A percentile compares a stretch with the other conserved stretches of the same genome.
Evolutionary conservation across 2,113 vertebrate genomes (phyloP).

Genomic region (Chloebia gouldiae): DNA sequence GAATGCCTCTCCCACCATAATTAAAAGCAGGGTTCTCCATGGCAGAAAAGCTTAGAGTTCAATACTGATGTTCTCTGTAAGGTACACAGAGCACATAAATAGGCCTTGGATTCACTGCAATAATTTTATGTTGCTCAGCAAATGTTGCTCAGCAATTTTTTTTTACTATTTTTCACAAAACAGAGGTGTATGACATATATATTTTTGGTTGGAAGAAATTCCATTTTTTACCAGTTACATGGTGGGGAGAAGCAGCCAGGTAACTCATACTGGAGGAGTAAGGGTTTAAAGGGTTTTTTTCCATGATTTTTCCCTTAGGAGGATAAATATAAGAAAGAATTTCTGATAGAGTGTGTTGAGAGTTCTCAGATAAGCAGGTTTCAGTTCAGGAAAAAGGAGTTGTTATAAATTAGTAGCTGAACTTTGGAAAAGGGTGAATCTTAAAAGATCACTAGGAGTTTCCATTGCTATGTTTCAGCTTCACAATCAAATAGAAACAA

Average conservation of each 20-base stretch:
- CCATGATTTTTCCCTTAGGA: background rate
- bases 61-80: background rate
- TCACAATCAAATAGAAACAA: background rate
- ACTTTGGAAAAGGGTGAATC: background rate
- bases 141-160: too few species aligned
- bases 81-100: background rate
- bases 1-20: background rate
- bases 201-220: background rate
- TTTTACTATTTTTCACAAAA: background rate
- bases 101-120: background rate
- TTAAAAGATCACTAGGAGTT: background rate
- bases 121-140: background rate
- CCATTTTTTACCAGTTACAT: background rate
- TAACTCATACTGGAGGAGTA: background rate
- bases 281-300: background rate
- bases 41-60: background rate
- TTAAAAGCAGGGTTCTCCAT: background rate
- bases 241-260: background rate
- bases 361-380: background rate
- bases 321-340: background rate
- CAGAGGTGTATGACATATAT: background rate
- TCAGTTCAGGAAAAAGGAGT: background rate
- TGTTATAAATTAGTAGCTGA: background rate
- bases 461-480: background rate
- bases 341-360: background rate